A percentile compares a stretch with the other conserved stretches of the same genome.
Evolutionary conservation across 2,113 vertebrate genomes (phyloP).

Genomic region (Oreochromis spilurus): DNA sequence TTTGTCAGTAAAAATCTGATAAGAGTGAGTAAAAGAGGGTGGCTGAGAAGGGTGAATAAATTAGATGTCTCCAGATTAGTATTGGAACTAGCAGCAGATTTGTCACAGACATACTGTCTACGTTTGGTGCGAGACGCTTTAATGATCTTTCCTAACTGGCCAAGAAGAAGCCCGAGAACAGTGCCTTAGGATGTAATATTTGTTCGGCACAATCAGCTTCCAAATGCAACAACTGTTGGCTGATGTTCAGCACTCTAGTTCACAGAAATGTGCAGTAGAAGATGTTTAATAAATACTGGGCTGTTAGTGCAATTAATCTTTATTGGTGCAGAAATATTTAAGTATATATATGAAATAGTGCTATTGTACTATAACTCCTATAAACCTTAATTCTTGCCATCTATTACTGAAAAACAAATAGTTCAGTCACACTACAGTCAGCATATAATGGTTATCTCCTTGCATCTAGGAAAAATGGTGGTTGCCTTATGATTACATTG

Average conservation of each 20-base stretch:
- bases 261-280: background rate
- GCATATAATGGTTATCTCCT: background rate
- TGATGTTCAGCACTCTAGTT: background rate
- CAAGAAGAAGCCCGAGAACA: conserved; percentile 1
- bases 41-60: background rate
- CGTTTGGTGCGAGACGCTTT: background rate
- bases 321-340: background rate
- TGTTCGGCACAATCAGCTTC: background rate
- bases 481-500: background rate
- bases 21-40: background rate
- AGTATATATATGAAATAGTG: background rate
- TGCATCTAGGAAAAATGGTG: background rate
- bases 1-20: background rate
- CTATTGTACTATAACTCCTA: background rate
- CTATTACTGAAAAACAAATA: background rate
- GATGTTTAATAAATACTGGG: background rate
- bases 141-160: background rate
- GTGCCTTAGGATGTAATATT: conserved; percentile 20
- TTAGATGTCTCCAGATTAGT: background rate
- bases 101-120: background rate
- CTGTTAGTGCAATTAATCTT: background rate
- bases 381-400: background rate
- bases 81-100: background rate
- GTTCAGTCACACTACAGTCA: background rate
- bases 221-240: background rate